A percentile compares a stretch with the other conserved stretches of the same genome.
Conservation (phyloP, 92 coral and sea anemone genomes). For the Phenganax marumi region DNA sequence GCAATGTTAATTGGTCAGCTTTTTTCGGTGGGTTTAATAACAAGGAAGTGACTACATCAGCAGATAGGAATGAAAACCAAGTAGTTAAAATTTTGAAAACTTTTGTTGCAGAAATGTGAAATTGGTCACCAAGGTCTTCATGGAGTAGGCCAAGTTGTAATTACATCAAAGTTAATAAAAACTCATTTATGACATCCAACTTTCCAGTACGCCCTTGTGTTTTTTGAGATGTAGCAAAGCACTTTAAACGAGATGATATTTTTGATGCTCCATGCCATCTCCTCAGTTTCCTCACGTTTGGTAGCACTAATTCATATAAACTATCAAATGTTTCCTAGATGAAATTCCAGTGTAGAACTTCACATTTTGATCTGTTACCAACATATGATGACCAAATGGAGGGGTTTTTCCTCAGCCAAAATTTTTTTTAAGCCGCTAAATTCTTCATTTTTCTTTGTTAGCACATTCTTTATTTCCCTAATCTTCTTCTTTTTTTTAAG, state of each 20-base stretch:
- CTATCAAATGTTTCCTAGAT: constrained; percentile 49
- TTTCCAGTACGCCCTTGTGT: constrained; percentile 43
- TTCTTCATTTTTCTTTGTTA: not conserved
- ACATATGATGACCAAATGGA: constrained; percentile 36
- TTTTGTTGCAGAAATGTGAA: not conserved
- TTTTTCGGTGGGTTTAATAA: not conserved
- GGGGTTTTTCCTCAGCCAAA: not conserved
- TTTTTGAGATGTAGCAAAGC: constrained; percentile 41
- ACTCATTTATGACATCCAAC: constrained; percentile 41
- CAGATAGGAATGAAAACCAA: not conserved
- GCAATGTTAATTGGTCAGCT: constrained; percentile 30
- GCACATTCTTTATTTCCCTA: no score
- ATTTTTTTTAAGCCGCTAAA: not conserved
- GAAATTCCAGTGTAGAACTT: constrained; percentile 51
- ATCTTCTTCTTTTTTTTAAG: no score
- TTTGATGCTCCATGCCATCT: constrained; percentile 55
- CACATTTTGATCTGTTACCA: constrained; percentile 51
- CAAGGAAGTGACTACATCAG: not conserved
- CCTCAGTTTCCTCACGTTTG: constrained; percentile 50
- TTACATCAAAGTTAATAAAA: constrained; percentile 50
- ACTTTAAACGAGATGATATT: constrained; percentile 22
- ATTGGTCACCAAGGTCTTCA: not conserved
- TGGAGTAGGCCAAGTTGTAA: constrained; percentile 26
- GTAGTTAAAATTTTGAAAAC: not conserved
- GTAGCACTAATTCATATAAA: constrained; percentile 32